These are phyloP conservation scores for Jacana jacana DNA, from an alignment of 2,113 vertebrate species.

Conservation along the genomic window DNA sequence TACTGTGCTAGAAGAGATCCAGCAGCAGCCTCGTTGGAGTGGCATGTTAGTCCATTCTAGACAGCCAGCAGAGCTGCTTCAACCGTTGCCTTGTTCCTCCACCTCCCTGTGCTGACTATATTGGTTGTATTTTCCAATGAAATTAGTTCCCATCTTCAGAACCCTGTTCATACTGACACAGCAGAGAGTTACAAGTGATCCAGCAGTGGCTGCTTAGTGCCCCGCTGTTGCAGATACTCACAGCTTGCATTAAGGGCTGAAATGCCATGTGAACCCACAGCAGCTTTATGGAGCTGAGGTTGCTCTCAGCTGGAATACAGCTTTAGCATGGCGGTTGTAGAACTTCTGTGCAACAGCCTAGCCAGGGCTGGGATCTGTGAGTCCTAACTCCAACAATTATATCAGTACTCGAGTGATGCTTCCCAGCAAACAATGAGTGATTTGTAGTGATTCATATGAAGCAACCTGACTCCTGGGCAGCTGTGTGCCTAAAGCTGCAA, in stretches of 20 bases:
- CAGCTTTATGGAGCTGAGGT: not conserved
- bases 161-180: not conserved
- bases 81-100: not conserved
- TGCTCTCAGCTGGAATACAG: not conserved
- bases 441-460: not conserved
- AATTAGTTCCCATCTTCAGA: not conserved
- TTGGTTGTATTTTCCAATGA: not conserved
- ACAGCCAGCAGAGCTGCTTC: not conserved
- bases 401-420: not conserved
- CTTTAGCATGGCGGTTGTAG: not conserved
- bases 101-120: not conserved
- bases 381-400: not conserved
- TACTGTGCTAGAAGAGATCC: not conserved
- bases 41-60: accelerated
- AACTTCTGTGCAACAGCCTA: not conserved
- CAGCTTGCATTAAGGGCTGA: not conserved
- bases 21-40: accelerated
- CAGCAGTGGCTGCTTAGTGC: not conserved
- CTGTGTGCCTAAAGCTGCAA: not conserved
- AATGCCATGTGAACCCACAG: not conserved
- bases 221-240: not conserved
- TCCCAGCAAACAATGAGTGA: not conserved
- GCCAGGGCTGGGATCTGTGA: not conserved
- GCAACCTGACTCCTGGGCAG: not conserved
- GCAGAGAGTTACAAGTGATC: not conserved